Evolutionary conservation across 92 coral and sea anemone species (phyloP).

Genomic region (Chrysogorgia sp.): DNA sequence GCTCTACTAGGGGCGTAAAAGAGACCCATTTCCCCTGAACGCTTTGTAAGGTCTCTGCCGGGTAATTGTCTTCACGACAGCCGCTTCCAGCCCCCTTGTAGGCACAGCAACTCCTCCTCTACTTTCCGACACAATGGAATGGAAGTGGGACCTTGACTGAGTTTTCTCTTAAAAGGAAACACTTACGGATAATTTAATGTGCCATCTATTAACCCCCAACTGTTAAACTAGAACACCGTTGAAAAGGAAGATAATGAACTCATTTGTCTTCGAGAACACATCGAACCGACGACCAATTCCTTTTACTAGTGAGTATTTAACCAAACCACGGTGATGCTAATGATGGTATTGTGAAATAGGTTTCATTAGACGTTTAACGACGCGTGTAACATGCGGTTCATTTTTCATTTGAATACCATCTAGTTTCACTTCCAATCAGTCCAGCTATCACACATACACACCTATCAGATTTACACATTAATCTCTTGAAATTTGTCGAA

Average conservation of each 20-base stretch:
- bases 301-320: no score
- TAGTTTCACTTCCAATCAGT: no score
- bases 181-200: background rate
- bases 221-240: background rate
- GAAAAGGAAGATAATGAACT: background rate
- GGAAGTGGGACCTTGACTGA: background rate
- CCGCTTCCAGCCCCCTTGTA: background rate
- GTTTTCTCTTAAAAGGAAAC: background rate
- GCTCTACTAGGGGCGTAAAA: background rate
- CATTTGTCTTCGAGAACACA: background rate
- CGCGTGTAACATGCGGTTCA: no score
- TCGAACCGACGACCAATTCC: background rate
- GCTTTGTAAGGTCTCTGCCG: no score
- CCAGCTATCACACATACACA: no score
- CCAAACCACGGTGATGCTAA: no score
- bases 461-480: no score
- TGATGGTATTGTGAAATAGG: no score
- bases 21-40: no score
- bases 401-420: no score
- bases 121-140: background rate
- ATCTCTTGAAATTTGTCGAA: no score
- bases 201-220: conserved; percentile 21
- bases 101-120: background rate
- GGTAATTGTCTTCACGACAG: background rate
- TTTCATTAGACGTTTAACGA: no score